Conservation (phyloP, 1,140 invertebrate genomes). For the Akabosia matsudoensis region DNA sequence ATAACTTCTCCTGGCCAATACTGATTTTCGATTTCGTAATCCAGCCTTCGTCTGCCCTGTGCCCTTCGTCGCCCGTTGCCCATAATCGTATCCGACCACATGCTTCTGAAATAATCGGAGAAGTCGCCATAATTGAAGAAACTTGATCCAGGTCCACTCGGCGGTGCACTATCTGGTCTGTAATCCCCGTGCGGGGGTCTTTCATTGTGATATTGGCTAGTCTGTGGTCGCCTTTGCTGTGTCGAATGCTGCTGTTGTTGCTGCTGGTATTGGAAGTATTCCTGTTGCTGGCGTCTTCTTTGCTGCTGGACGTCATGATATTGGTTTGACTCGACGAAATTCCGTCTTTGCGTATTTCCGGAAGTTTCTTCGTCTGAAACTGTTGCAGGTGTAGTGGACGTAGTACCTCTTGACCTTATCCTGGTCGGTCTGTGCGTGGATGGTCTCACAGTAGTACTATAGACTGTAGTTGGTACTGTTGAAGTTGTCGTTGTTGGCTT, state of each 20-base stretch:
- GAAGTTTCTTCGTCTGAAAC: neutral
- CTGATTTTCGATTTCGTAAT: neutral
- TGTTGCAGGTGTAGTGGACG: neutral
- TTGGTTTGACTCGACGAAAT: neutral
- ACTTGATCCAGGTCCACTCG: neutral
- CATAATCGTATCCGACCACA: neutral
- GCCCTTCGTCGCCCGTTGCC: neutral
- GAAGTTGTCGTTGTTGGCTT: constrained; percentile 3
- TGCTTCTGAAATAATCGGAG: neutral
- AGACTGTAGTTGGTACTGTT: neutral
- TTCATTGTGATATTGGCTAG: neutral
- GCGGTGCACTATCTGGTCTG: neutral
- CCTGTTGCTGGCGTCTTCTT: neutral
- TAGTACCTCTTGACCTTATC: neutral
- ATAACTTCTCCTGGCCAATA: constrained; percentile 6
- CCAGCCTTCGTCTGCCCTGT: neutral
- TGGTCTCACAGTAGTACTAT: neutral
- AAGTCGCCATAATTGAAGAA: neutral
- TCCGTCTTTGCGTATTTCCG: neutral
- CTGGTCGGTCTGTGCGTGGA: neutral
- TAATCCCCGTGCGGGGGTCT: neutral
- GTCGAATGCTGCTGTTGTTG: neutral
- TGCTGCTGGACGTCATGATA: neutral
- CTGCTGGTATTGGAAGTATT: neutral
- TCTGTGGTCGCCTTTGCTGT: neutral